Percentiles rank a stretch among this genome's conserved stretches.
phyloP scores from a whole-genome alignment of 2,113 vertebrate genomes.

The Arenaria interpres region DNA sequence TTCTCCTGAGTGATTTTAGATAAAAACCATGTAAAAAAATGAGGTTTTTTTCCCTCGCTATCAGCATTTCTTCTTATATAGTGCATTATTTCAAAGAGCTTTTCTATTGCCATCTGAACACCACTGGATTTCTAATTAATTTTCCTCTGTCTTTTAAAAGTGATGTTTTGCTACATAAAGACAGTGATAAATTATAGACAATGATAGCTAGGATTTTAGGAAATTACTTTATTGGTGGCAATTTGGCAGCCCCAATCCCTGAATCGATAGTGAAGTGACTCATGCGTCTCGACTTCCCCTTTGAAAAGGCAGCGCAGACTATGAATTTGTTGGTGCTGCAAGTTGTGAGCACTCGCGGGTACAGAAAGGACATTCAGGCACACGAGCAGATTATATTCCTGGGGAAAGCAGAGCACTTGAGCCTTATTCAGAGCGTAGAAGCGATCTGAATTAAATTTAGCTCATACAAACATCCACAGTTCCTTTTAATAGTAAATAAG shows the following conservation, averaged over 20 bases:
- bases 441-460: neutral
- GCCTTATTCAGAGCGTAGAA: neutral
- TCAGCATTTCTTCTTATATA: neutral
- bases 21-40: neutral
- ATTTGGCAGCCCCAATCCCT: constrained; percentile 1
- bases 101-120: neutral
- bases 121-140: constrained; percentile 33
- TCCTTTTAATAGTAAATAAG: neutral
- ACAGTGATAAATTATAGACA: constrained; percentile 52
- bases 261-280: constrained; percentile 58
- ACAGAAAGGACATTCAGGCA: neutral
- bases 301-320: neutral
- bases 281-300: neutral
- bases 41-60: neutral
- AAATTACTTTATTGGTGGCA: constrained; percentile 49
- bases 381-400: neutral
- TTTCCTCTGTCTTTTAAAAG: constrained; percentile 25
- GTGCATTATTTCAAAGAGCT: neutral
- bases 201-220: neutral
- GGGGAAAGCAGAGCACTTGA: neutral
- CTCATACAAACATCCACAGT: neutral
- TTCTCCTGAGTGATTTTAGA: neutral
- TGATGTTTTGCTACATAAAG: neutral
- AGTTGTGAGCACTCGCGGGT: neutral
- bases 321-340: neutral